Conservation (phyloP, 2,888 invertebrate genomes). For the Drosophila lacicola region DNA sequence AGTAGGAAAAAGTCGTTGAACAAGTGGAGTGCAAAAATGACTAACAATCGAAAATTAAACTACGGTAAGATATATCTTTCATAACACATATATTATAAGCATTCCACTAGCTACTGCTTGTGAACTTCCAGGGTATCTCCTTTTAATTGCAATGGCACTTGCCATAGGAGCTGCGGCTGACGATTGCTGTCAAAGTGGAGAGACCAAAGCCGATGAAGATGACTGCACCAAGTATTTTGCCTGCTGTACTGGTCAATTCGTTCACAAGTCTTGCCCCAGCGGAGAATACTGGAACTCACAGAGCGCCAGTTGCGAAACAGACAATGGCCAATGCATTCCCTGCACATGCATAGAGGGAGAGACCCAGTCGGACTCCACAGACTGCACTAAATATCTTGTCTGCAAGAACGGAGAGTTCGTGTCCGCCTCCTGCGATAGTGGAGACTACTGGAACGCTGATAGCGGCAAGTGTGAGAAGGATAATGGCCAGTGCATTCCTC, state of each 20-base stretch:
- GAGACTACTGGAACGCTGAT: conserved; percentile 23
- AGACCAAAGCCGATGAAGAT: conserved; percentile 22
- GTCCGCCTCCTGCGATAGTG: conserved; percentile 6
- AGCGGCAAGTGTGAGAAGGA: background rate
- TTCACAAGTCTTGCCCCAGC: conserved; percentile 26
- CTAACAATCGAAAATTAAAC: conserved; percentile 7
- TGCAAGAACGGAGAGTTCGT: conserved; percentile 33
- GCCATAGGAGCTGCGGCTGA: conserved; percentile 4
- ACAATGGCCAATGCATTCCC: conserved; percentile 36
- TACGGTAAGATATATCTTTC: conserved; percentile 22
- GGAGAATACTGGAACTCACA: conserved; percentile 36
- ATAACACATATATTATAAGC: background rate
- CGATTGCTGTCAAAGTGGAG: conserved; percentile 43
- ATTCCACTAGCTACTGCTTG: background rate
- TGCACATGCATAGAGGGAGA: conserved; percentile 11
- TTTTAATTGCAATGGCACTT: conserved; percentile 23
- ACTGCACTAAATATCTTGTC: conserved; percentile 30
- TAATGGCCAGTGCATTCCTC: background rate
- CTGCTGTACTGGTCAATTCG: conserved; percentile 46
- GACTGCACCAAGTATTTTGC: conserved; percentile 48
- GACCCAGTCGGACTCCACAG: background rate
- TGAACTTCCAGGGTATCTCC: conserved; percentile 15
- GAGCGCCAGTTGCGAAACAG: background rate
- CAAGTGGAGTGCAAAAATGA: conserved; percentile 27
- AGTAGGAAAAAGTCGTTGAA: conserved; percentile 40